A percentile compares a stretch with the other conserved stretches of the same genome.
Evolutionary conservation across 2,113 vertebrate genomes (phyloP).

Genomic region (Telmatochromis sp.): DNA sequence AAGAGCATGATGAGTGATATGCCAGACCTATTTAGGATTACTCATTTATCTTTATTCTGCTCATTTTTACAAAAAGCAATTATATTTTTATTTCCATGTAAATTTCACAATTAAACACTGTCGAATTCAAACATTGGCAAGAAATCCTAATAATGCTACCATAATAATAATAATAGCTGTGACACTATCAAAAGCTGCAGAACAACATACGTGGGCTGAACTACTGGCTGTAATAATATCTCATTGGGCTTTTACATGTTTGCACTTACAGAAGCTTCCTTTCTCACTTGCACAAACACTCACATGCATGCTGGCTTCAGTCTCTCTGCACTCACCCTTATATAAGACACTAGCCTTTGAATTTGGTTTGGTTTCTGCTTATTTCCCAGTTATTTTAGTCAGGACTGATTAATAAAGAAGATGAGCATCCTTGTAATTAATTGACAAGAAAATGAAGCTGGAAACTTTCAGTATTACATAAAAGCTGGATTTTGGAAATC

Average conservation of each 20-base stretch:
- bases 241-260: neutral
- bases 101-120: neutral
- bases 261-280: neutral
- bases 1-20: neutral
- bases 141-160: neutral
- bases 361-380: neutral
- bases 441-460: neutral
- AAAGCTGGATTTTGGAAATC: neutral
- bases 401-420: neutral
- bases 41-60: neutral
- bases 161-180: neutral
- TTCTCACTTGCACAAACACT: neutral
- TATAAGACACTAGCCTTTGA: neutral
- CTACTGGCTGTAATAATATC: neutral
- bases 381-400: neutral
- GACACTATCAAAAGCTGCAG: neutral
- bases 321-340: neutral
- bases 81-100: neutral
- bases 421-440: neutral
- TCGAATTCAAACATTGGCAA: neutral
- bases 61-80: neutral
- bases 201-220: neutral
- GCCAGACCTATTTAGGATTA: neutral
- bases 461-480: neutral
- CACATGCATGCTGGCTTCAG: neutral